Base-by-base conservation (phyloP, 2,888 invertebrate genomes). In the Hypselothyrea guttata region DNA sequence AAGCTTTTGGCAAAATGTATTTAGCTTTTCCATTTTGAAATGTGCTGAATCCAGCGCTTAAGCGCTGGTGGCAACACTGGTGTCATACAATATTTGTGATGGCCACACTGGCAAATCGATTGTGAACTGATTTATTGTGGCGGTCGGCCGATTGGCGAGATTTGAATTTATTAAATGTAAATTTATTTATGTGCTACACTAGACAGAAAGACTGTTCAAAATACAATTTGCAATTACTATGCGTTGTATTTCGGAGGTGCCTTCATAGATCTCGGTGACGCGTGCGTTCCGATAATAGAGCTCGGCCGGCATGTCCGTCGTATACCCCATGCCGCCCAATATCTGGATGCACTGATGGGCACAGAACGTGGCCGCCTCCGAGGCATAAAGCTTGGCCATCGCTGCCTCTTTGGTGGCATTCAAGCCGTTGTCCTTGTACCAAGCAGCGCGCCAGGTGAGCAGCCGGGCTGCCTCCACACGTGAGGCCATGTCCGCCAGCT, bases 241-340 rank as follows among this genome's bases (percentile, higher is more conserved):
- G 76, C 94, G 92, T 90, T 98, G 98, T 77, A 98, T 97, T 91
- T 98, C 98, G 1, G 97, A 97, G 0, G 98, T 98, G 35, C 98
- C 98, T 90, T 98, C 98, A 88, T 98, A 98, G 64, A 98, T 98
- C 91, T 98, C 98, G 0, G 98, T 98, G 71, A 98, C 98, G 56
- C 98, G 92, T 0, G 98, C 97, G 89, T 98, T 98, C 42, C 98
- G 92, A 90, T 98, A 98, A 89, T 97, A 94, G 52, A 98, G 91
- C 90, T 98, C 98, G 0, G 97, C 98, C 1, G 98, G 97, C 97
- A 98, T 91, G 84, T 98, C 98, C 0, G 95, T 93, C 0, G 98
- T 98, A 87, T 96, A 97, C 13, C 97, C 97, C 97, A 97, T 97
- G 13, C 97, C 97, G 34, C 97, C 97, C n/a, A 97, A 49, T 63